Percentiles rank a stretch among this genome's conserved stretches.
phyloP scores from a whole-genome alignment of 1,140 invertebrate species.

The Pachyrhynchus sulphureomaculatus region DNA sequence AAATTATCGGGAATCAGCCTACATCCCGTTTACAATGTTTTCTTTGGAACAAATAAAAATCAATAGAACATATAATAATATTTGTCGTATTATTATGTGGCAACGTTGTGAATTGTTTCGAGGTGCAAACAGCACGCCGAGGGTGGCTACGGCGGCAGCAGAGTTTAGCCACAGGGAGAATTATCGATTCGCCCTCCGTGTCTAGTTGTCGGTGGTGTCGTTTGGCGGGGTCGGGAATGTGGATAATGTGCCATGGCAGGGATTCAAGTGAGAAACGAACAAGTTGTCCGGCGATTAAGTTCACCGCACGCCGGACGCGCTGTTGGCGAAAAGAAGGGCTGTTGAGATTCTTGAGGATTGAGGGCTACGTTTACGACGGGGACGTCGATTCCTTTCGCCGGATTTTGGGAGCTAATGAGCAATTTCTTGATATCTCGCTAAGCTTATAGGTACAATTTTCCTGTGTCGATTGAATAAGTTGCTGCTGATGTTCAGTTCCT shows the following conservation, averaged over 20 bases:
- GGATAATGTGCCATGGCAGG: background rate
- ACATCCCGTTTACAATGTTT: background rate
- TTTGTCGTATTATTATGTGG: background rate
- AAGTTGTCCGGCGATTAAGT: background rate
- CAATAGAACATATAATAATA: constrained; percentile 7
- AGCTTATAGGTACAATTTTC: no score
- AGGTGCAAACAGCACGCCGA: background rate
- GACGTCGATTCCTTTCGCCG: no score
- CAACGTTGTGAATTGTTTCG: constrained; percentile 10
- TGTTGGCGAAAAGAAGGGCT: no score
- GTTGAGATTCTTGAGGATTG: no score
- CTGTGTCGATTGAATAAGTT: no score
- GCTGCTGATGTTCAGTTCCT: no score
- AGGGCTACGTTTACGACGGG: no score
- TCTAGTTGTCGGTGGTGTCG: no score
- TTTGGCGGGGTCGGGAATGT: constrained; percentile 6
- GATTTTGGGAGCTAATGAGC: no score
- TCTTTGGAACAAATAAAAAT: background rate
- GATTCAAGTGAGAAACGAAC: background rate
- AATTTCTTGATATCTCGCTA: no score
- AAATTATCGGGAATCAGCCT: no score
- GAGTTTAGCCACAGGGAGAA: background rate
- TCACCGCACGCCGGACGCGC: no score
- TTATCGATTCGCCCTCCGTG: constrained; percentile 9
- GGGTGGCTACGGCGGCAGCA: background rate